Conservation (phyloP, 1,140 invertebrate genomes). For the Piezodorus guildinii region DNA sequence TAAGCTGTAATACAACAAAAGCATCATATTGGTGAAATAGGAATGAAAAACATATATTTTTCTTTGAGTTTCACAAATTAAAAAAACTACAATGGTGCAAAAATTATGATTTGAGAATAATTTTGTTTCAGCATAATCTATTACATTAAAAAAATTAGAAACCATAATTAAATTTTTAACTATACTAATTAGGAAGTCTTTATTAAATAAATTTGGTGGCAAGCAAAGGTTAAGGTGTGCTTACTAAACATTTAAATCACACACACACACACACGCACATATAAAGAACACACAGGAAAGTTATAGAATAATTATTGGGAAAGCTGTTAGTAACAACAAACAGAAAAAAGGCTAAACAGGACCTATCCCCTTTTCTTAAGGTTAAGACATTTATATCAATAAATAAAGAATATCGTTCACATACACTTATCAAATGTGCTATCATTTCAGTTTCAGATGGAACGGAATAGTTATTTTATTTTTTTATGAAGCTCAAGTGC, state of each 20-base stretch:
- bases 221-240: slow-evolving; percentile 9
- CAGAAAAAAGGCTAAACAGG: neutral
- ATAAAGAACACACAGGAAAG: slow-evolving; percentile 1
- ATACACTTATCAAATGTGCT: neutral
- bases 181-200: too few species aligned
- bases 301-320: neutral
- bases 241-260: slow-evolving; percentile 5
- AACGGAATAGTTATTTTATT: neutral
- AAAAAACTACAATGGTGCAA: too few species aligned
- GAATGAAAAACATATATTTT: too few species aligned
- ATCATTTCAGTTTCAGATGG: slow-evolving; percentile 13
- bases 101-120: too few species aligned
- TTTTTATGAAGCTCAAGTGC: slow-evolving; percentile 3
- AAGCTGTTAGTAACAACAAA: slow-evolving; percentile 12
- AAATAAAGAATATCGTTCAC: neutral
- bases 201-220: neutral
- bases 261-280: neutral
- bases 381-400: neutral
- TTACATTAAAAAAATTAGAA: too few species aligned
- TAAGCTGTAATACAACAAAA: too few species aligned
- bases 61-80: too few species aligned
- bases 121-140: too few species aligned
- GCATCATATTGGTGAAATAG: too few species aligned
- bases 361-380: slow-evolving; percentile 4
- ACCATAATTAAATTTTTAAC: too few species aligned